A percentile compares a stretch with the other conserved stretches of the same genome.
These are phyloP conservation scores for Hirtodrosophila histrioides DNA, from an alignment of 2,888 invertebrate genomes.

Conservation along the genomic window DNA sequence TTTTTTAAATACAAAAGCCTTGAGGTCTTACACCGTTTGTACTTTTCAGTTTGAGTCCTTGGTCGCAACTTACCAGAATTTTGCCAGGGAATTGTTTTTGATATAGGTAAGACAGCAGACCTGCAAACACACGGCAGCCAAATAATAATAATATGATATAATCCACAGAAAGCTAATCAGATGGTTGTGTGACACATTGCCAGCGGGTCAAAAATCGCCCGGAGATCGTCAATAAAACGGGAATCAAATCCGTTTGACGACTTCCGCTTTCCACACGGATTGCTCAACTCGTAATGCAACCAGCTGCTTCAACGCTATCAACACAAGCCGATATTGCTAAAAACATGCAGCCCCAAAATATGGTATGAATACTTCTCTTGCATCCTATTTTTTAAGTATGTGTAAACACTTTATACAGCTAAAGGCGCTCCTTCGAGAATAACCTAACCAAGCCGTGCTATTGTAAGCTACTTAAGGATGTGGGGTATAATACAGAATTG, in stretches of 20 bases:
- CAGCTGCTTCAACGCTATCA: slow-evolving; percentile 74
- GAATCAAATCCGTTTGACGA: slow-evolving; percentile 38
- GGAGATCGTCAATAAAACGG: slow-evolving; percentile 56
- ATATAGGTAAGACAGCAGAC: slow-evolving; percentile 4
- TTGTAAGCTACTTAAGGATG: too few relatives aligned
- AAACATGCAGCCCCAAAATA: slow-evolving; percentile 83
- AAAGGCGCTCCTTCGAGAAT: neutral
- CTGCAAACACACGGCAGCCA: too few relatives aligned
- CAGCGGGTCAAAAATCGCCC: slow-evolving; percentile 78
- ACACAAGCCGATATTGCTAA: slow-evolving; percentile 79
- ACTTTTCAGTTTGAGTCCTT: slow-evolving; percentile 8
- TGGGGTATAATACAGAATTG: too few relatives aligned
- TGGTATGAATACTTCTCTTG: slow-evolving; percentile 68
- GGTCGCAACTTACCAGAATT: slow-evolving; percentile 8
- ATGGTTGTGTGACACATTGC: slow-evolving; percentile 84
- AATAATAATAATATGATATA: neutral
- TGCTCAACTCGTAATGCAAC: slow-evolving; percentile 71
- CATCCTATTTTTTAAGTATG: neutral
- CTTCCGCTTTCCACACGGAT: slow-evolving; percentile 22
- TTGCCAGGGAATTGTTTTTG: slow-evolving; percentile 9
- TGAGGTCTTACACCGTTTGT: neutral
- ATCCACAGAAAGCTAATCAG: slow-evolving; percentile 62
- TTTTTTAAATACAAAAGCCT: too few relatives aligned
- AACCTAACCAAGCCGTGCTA: too few relatives aligned
- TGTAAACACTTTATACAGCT: neutral